A percentile compares a stretch with the other conserved stretches of the same genome.
Evolutionary conservation across 2,797 vertebrate species (phyloP).

Genomic region (Tenualosa thibaudeaui): DNA sequence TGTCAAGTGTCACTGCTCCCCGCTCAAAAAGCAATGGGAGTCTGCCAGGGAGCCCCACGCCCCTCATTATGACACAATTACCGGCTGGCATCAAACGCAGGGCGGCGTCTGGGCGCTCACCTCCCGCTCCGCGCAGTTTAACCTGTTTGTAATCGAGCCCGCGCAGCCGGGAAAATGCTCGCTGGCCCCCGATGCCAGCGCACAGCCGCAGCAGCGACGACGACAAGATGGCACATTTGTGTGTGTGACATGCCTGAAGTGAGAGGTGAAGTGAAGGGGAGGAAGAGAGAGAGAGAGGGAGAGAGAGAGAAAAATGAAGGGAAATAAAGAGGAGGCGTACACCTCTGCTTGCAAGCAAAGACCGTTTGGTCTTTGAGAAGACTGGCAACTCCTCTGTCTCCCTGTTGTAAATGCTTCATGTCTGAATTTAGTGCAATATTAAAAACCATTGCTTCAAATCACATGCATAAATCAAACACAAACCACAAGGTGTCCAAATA

Average conservation of each 20-base stretch:
- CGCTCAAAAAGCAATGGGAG: conserved; percentile 37
- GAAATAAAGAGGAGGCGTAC: not conserved
- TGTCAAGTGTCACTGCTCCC: conserved; percentile 51
- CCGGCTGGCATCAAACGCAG: conserved; percentile 47
- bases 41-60: conserved; percentile 44
- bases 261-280: not conserved
- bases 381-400: not conserved
- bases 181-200: conserved; percentile 4
- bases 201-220: not conserved
- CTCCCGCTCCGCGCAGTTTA: conserved; percentile 43
- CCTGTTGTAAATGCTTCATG: not conserved
- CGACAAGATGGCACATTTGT: not conserved
- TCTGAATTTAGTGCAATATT: not conserved
- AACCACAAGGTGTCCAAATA: not conserved
- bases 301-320: not conserved
- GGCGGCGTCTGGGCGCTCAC: conserved; percentile 21
- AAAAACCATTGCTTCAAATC: not conserved
- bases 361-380: not conserved
- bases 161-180: not conserved
- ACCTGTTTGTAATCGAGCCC: conserved; percentile 47
- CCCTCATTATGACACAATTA: conserved; percentile 55
- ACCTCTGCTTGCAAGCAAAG: not conserved
- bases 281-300: not conserved
- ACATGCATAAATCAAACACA: not conserved
- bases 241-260: not conserved